Conservation (phyloP, 2,113 vertebrate genomes). For the Mesitornis unicolor region DNA sequence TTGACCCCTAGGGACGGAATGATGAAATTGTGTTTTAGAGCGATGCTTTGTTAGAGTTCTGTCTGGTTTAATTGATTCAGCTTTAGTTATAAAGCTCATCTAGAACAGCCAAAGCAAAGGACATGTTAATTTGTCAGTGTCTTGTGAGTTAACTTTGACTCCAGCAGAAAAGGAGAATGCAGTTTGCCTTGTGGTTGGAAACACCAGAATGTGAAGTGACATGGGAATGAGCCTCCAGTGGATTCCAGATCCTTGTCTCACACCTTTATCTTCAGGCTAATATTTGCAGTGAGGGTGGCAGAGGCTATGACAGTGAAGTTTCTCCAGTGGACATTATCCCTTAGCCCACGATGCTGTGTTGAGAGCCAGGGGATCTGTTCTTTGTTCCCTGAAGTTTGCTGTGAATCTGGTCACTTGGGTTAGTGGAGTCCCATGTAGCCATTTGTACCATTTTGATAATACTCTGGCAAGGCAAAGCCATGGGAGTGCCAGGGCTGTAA, state of each 20-base stretch:
- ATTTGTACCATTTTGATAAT: neutral
- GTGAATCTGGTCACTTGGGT: neutral
- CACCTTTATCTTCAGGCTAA: neutral
- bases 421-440: neutral
- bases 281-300: neutral
- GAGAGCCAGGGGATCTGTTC: neutral
- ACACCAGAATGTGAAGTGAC: neutral
- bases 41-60: conserved; percentile 45
- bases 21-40: conserved; percentile 39
- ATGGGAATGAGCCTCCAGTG: neutral
- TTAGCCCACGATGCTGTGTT: neutral
- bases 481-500: neutral
- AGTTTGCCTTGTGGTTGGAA: neutral
- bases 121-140: conserved; percentile 21
- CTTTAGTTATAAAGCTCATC: conserved; percentile 30
- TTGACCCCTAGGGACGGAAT: neutral
- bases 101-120: conserved; percentile 26
- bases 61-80: conserved; percentile 64
- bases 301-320: neutral
- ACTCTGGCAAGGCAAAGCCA: neutral
- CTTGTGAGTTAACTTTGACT: conserved; percentile 25
- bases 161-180: neutral
- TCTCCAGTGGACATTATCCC: neutral
- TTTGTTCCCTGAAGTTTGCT: neutral
- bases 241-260: neutral